A percentile compares a stretch with the other conserved stretches of the same genome.
Conservation (phyloP, 2,888 invertebrate species). For the Hirtodrosophila trivittata region DNA sequence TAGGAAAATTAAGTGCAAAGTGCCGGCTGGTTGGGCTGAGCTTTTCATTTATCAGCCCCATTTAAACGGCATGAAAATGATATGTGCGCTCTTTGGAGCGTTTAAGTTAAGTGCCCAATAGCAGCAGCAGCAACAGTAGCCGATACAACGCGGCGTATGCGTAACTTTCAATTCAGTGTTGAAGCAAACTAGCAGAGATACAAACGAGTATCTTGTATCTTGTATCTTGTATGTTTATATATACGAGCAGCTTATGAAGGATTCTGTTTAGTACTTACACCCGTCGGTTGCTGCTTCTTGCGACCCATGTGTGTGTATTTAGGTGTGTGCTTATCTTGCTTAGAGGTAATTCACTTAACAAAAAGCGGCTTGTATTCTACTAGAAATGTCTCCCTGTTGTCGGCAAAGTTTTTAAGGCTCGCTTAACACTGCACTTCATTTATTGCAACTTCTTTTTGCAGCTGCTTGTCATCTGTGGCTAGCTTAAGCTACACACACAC, state of each 20-base stretch:
- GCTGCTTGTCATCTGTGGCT: conserved; percentile 41
- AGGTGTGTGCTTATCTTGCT: conserved; percentile 10
- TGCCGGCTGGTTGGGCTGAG: conserved; percentile 49
- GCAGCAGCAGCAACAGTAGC: conserved; percentile 10
- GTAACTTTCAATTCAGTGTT: conserved; percentile 19
- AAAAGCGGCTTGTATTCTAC: conserved; percentile 36
- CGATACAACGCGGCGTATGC: conserved; percentile 29
- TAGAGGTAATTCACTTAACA: conserved; percentile 50
- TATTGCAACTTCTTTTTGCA: conserved; percentile 52
- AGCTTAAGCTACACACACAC: conserved; percentile 37
- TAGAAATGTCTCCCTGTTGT: conserved; percentile 11
- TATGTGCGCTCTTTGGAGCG: conserved; percentile 47
- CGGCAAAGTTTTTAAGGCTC: conserved; percentile 40
- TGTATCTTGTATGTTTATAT: conserved; percentile 23
- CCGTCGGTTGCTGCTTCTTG: conserved; percentile 61
- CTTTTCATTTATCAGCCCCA: conserved; percentile 39
- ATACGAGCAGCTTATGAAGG: conserved; percentile 3
- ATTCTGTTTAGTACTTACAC: conserved; percentile 62
- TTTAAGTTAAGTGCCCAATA: conserved; percentile 42
- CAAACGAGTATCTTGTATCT: conserved; percentile 29
- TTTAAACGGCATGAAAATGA: conserved; percentile 64
- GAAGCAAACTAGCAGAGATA: conserved; percentile 30
- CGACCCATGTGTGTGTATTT: conserved; percentile 55
- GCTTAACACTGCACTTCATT: conserved; percentile 59
- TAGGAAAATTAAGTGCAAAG: conserved; percentile 74